Evolutionary conservation across 2,113 vertebrate genomes (phyloP).

Genomic region (Anolis carolinensis): DNA sequence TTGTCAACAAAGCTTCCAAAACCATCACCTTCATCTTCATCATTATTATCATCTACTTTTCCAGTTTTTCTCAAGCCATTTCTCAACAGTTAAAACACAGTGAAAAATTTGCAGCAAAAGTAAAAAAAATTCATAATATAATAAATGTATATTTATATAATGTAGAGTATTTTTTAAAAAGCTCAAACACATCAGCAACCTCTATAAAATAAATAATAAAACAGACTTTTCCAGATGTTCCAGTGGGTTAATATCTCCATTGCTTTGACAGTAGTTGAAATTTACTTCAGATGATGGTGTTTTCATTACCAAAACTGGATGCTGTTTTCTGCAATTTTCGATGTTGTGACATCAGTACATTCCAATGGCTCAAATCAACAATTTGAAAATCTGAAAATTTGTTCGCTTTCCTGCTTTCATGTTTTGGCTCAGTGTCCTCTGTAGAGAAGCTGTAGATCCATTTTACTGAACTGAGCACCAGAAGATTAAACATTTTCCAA

Average conservation of each 20-base stretch:
- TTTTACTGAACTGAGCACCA: constrained; percentile 17
- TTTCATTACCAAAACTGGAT: neutral
- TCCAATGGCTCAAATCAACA: constrained; percentile 32
- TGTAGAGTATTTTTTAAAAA: neutral
- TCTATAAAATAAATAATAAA: neutral
- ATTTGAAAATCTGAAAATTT: constrained; percentile 26
- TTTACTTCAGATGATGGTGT: neutral
- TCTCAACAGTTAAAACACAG: no score
- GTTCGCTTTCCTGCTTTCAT: neutral
- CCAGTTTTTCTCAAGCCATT: no score
- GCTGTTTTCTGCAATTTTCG: neutral
- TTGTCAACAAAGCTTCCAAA: neutral
- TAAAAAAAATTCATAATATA: no score
- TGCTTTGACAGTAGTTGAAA: constrained; percentile 10
- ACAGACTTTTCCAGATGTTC: neutral
- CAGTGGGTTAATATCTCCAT: neutral
- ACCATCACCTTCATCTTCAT: no score
- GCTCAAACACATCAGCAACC: neutral
- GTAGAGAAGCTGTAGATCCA: neutral
- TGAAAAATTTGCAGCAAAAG: no score
- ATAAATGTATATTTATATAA: neutral
- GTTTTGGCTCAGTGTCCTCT: neutral
- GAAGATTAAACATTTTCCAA: constrained; percentile 49
- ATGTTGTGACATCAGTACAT: constrained; percentile 27
- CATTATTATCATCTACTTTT: no score